Conservation (phyloP, 2,888 invertebrate genomes). For the Dicranocentrus wangi region DNA sequence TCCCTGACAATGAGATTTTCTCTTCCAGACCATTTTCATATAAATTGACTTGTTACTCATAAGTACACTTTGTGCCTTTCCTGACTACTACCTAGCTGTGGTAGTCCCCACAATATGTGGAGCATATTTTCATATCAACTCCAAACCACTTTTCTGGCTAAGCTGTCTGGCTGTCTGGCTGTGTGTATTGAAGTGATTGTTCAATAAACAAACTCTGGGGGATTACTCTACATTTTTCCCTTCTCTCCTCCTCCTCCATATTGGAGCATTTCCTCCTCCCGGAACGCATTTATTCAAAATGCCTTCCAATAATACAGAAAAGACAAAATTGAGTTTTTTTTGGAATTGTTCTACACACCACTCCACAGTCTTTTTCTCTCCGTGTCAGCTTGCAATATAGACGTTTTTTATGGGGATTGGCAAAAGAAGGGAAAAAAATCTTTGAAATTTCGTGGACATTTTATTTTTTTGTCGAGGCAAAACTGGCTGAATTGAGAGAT, state of each 20-base stretch:
- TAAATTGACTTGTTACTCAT: conserved; percentile 53
- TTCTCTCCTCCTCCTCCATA: not conserved
- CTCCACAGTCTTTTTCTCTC: not conserved
- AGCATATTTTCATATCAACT: not conserved
- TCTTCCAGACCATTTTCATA: conserved; percentile 56
- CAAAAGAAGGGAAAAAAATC: no score
- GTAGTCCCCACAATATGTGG: not conserved
- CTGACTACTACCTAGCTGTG: not conserved
- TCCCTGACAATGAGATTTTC: conserved; percentile 52
- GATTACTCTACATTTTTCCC: not conserved
- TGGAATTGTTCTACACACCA: no score
- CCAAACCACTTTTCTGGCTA: no score
- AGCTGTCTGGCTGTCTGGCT: no score
- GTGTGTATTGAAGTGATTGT: not conserved
- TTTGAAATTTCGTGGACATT: no score
- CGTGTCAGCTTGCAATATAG: not conserved
- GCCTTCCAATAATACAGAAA: not conserved
- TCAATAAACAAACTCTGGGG: not conserved
- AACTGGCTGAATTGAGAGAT: no score
- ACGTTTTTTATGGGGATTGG: not conserved
- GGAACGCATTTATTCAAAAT: not conserved
- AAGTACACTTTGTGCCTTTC: conserved; percentile 5
- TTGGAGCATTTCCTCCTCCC: not conserved
- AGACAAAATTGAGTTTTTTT: conserved; percentile 7
- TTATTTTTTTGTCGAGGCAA: no score